Base-by-base conservation (phyloP, 2,113 vertebrate species). In the Carlito syrichta region DNA sequence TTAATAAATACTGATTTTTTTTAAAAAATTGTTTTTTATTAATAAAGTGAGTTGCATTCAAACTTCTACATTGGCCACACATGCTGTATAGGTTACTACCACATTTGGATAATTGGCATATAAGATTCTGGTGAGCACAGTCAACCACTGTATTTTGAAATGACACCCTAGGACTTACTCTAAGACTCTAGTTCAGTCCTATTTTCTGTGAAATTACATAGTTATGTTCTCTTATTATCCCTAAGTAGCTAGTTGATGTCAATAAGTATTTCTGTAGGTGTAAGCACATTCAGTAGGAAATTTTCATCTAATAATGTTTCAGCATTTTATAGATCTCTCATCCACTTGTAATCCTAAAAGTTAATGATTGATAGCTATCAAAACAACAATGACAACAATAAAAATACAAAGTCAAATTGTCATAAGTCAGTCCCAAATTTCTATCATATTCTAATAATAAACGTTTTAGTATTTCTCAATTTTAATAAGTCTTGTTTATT, bases 91-190 rank as follows among this genome's bases (percentile, higher is more conserved):
- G 54, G 25, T 25, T n/a, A 10, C n/a, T 78, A 27, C 35, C n/a
- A 40, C 17, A 52, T 14, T 1, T 58, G 9, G 2, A 76, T 56
- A 25, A 35, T 62, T 38, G 10, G 1, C 43, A 2, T 13, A 13
- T n/a, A 83, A 81, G 23, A 54, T 54, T 45, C 23, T 86, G 20
- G 9, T 38, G 62, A 85, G 4, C 2, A 68, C 27, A 20, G 4
- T 8, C 8, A 93, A 69, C 30, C 38, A 48, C 2, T 73, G n/a
- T n/a, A n/a, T 8, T 81, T 30, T 56, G 10, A 2, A 58, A 14
- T 19, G 45, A 16, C 0, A n/a, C 2, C 3, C 9, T 6, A 12
- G 5, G 35, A 0, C 1, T 19, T 12, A 32, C 23, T 73, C 6
- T 54, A 25, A 73, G 23, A 54, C 2, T 30, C 27, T 7, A 58